Base-by-base conservation (phyloP, 2,888 invertebrate species). In the Hyles lineata region DNA sequence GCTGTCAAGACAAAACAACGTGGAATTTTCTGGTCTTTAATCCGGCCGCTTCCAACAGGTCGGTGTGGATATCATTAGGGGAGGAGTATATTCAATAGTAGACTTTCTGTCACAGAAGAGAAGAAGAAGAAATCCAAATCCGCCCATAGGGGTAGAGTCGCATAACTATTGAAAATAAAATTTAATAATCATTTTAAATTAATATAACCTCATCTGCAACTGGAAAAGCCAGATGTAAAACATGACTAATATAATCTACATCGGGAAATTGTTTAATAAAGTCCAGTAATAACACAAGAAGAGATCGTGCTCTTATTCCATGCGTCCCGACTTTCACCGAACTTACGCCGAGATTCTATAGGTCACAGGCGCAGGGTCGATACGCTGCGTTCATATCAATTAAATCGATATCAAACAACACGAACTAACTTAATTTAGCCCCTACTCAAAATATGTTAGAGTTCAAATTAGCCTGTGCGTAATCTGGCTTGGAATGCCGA, bases 281-380 rank as follows among this genome's bases (percentile, higher is more conserved):
- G 58, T 15, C 43, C 70, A 9, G 29, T 61, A 69, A 61, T 50
- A n/a, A 71, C 58, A 35, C 35, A 58, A 32, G 55, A 43, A 43
- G 70, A 43, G 62, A 70, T 59, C 70, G 61, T 77, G 73, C 76
- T 84, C 81, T 77, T 73, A 82, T 82, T 83, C 78, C 78, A 75
- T 82, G 78, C 77, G 78, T 85, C 89, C 88, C 78, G 84, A 90
- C 92, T 93, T 93, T 92, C 93, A 86, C 91, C 82, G 83, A 83
- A 84, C 86, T 80, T 82, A 87, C 88, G 89, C 87, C 87, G 89
- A 87, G 89, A 90, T 89, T 90, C 90, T 92, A 80, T 92, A 83
- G 93, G 93, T 93, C 90, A 92, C 86, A 90, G 88, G 88, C 87
- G 77, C 90, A 90, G 86, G 90, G 90, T 89, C 91, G 75, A 74